Evolutionary conservation across 1,140 invertebrate genomes (phyloP).

Genomic region (Agrypnia vestita): DNA sequence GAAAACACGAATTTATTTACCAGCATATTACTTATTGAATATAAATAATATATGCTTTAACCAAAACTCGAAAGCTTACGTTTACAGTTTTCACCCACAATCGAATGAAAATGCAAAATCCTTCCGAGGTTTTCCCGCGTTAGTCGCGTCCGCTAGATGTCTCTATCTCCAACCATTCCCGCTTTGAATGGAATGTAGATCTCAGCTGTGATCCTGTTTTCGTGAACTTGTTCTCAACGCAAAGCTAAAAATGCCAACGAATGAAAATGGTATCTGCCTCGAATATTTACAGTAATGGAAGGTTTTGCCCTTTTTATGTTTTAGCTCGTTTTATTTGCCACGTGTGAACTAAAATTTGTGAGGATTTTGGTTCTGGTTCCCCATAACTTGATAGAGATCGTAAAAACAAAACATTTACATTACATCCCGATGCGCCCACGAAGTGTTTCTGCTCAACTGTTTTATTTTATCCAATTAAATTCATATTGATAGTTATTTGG

Average conservation of each 20-base stretch:
- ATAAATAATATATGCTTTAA: too few relatives aligned
- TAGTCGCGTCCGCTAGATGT: constrained; percentile 32
- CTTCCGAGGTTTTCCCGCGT: constrained; percentile 24
- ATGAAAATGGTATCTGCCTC: not conserved
- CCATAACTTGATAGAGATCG: constrained; percentile 21
- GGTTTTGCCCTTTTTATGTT: not conserved
- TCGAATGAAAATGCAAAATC: not conserved
- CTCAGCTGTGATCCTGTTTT: constrained; percentile 35
- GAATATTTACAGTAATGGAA: not conserved
- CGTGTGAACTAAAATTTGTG: not conserved
- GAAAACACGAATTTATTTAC: too few relatives aligned
- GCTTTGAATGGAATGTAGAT: constrained; percentile 32
- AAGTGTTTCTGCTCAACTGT: not conserved
- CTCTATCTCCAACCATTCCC: not conserved
- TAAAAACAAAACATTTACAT: constrained; percentile 17
- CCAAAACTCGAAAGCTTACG: too few relatives aligned
- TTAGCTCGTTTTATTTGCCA: not conserved
- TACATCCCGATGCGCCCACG: not conserved
- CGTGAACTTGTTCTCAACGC: not conserved
- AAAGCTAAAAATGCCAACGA: not conserved
- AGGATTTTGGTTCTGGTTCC: not conserved
- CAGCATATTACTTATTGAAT: too few relatives aligned
- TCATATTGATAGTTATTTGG: too few relatives aligned
- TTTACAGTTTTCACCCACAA: not conserved
- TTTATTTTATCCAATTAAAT: too few relatives aligned